These are phyloP conservation scores for Nibea coibor DNA, from an alignment of 2,113 vertebrate species.

Conservation along the genomic window DNA sequence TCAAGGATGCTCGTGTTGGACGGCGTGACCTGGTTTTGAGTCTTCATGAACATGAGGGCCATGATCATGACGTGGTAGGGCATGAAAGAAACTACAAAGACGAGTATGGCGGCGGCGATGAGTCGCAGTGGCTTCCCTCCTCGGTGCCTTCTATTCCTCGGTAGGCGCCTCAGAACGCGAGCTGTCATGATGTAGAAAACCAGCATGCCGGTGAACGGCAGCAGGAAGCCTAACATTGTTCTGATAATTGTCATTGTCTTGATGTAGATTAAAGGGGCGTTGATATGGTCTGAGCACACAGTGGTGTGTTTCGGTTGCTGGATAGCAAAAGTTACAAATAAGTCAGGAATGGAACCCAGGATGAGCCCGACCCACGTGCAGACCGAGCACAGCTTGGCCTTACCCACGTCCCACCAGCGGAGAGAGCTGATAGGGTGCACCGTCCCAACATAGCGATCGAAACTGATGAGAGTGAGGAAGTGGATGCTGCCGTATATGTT, in stretches of 20 bases:
- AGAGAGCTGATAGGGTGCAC: constrained; percentile 85
- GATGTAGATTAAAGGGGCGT: constrained; percentile 65
- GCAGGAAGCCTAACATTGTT: constrained; percentile 78
- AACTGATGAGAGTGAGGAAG: constrained; percentile 87
- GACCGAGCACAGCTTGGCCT: constrained; percentile 78
- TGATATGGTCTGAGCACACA: constrained; percentile 68
- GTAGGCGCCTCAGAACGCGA: constrained; percentile 72
- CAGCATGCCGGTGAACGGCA: constrained; percentile 81
- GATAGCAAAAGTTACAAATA: constrained; percentile 72
- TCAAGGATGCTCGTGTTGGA: constrained; percentile 68
- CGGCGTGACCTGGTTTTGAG: constrained; percentile 59
- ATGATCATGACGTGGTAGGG: constrained; percentile 85
- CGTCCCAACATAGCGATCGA: constrained; percentile 84
- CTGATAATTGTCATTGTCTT: constrained; percentile 72
- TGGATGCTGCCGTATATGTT: constrained; percentile 86
- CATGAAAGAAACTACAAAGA: constrained; percentile 84
- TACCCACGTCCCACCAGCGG: constrained; percentile 84
- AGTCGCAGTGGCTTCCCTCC: constrained; percentile 78
- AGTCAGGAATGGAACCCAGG: constrained; percentile 73
- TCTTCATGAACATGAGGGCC: constrained; percentile 78
- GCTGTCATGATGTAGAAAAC: constrained; percentile 79
- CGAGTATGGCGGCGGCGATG: constrained; percentile 80
- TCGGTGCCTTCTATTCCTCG: constrained; percentile 50
- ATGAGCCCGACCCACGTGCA: constrained; percentile 76
- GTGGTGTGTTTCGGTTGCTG: constrained; percentile 15